These are phyloP conservation scores for Oceanites oceanicus DNA, from an alignment of 2,113 vertebrate genomes.

Conservation along the genomic window DNA sequence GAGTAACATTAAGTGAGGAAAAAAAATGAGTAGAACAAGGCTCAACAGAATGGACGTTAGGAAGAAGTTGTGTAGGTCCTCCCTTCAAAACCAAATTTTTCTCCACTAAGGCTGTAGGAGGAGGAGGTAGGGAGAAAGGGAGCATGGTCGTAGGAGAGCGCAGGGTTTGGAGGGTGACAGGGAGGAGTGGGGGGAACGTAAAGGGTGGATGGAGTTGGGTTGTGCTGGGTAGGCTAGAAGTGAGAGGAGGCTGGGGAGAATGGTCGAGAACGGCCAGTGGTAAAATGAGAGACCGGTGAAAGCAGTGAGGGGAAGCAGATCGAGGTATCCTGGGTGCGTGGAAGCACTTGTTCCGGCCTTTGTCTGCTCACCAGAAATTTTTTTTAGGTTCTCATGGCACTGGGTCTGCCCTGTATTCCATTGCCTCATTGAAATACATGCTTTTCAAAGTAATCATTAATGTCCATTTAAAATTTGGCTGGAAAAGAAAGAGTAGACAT, in stretches of 20 bases:
- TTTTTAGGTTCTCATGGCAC: neutral
- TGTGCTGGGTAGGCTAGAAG: neutral
- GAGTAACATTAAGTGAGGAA: neutral
- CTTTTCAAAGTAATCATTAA: neutral
- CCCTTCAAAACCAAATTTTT: neutral
- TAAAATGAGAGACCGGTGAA: neutral
- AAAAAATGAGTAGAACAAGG: neutral
- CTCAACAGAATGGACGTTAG: neutral
- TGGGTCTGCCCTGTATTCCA: neutral
- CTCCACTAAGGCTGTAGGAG: neutral
- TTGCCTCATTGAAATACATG: neutral
- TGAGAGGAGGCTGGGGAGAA: neutral
- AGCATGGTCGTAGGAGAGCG: neutral
- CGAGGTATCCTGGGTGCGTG: neutral
- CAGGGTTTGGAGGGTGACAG: neutral
- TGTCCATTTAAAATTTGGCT: neutral
- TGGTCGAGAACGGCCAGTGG: neutral
- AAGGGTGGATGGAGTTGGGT: neutral
- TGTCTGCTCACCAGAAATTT: neutral
- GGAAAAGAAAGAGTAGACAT: neutral
- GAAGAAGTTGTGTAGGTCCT: neutral
- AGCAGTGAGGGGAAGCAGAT: neutral
- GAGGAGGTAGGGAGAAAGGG: neutral
- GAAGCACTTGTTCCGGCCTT: neutral
- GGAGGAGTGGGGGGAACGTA: accelerated